These are phyloP conservation scores for Drosophila rubida DNA, from an alignment of 2,888 invertebrate species.

Conservation along the genomic window DNA sequence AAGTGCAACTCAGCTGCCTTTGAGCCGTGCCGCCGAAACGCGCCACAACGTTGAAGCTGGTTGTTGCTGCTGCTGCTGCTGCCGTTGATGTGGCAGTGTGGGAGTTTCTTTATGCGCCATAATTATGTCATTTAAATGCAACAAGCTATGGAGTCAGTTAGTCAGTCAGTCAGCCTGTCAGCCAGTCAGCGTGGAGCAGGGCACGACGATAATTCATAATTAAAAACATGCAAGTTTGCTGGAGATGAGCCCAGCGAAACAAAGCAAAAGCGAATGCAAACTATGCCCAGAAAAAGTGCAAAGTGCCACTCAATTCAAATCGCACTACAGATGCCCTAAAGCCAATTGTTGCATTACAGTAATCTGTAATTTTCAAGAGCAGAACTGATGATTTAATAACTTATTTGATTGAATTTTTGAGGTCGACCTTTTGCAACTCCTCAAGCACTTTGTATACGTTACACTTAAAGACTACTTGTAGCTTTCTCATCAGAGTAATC, in stretches of 20 bases:
- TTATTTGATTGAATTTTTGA: too few relatives aligned
- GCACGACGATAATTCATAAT: slow-evolving; percentile 82
- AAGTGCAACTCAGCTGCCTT: slow-evolving; percentile 49
- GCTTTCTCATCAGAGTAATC: too few relatives aligned
- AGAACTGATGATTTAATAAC: too few relatives aligned
- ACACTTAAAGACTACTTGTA: too few relatives aligned
- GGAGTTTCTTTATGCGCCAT: slow-evolving; percentile 77
- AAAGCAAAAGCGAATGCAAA: slow-evolving; percentile 22
- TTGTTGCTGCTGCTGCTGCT: slow-evolving; percentile 11
- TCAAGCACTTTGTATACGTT: too few relatives aligned
- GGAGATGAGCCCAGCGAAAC: slow-evolving; percentile 48
- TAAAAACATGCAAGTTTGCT: slow-evolving; percentile 79
- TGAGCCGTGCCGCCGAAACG: slow-evolving; percentile 49
- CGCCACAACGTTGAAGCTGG: slow-evolving; percentile 19
- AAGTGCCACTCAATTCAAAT: background rate
- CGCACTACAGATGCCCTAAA: background rate
- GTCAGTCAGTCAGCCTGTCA: slow-evolving; percentile 45
- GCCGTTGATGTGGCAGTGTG: slow-evolving; percentile 53
- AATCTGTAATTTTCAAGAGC: background rate
- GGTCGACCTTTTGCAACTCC: too few relatives aligned
- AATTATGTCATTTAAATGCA: slow-evolving; percentile 84
- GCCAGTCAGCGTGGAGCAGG: slow-evolving; percentile 39
- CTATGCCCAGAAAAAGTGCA: slow-evolving; percentile 3
- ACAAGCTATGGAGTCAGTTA: slow-evolving; percentile 64
- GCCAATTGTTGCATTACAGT: too few relatives aligned